Conservation (phyloP, 2,888 invertebrate species). For the Coenonympha arcania region DNA sequence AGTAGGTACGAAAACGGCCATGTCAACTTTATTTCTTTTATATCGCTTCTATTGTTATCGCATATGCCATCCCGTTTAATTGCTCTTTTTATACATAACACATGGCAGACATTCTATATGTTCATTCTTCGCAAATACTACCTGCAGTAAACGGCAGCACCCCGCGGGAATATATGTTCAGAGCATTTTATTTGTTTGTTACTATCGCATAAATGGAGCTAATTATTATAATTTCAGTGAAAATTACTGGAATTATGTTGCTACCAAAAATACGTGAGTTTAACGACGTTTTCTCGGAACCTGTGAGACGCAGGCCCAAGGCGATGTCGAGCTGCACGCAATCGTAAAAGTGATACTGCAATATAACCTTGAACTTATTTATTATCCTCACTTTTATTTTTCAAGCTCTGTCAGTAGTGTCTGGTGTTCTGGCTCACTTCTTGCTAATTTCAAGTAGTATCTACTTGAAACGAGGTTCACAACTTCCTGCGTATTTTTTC, state of each 20-base stretch:
- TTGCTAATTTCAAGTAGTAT: too few relatives aligned
- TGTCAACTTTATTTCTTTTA: too few relatives aligned
- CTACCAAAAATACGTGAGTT: slow-evolving; percentile 74
- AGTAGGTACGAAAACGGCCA: too few relatives aligned
- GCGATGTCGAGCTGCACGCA: slow-evolving; percentile 42
- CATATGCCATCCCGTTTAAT: background rate
- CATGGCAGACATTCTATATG: background rate
- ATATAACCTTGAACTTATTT: slow-evolving; percentile 55
- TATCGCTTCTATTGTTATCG: background rate
- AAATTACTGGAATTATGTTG: slow-evolving; percentile 73
- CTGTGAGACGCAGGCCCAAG: slow-evolving; percentile 50
- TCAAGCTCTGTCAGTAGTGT: background rate
- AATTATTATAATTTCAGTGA: slow-evolving; percentile 72
- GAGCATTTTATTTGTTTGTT: slow-evolving; percentile 73
- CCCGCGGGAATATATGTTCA: slow-evolving; percentile 44
- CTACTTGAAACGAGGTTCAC: too few relatives aligned
- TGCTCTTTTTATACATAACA: background rate
- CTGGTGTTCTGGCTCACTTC: too few relatives aligned
- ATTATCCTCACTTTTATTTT: slow-evolving; percentile 27
- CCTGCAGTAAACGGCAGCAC: background rate
- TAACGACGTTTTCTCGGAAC: slow-evolving; percentile 72
- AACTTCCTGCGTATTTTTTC: too few relatives aligned
- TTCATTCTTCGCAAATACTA: background rate
- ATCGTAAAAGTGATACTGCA: slow-evolving; percentile 37
- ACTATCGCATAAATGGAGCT: slow-evolving; percentile 68